These are phyloP conservation scores for Cacatua alba DNA, from an alignment of 2,113 vertebrate species.

Conservation along the genomic window DNA sequence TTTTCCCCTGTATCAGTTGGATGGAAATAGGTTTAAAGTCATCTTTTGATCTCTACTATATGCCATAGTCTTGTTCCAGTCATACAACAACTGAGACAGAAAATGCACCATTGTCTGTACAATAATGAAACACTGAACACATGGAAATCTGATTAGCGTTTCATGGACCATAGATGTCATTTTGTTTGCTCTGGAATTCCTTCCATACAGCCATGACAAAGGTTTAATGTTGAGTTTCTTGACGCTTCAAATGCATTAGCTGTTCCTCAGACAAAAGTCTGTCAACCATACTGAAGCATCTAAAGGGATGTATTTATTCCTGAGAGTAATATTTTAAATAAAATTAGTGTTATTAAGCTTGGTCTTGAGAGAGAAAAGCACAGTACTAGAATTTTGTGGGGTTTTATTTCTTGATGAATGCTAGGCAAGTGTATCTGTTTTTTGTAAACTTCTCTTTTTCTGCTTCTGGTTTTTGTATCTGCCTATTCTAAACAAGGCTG, in stretches of 20 bases:
- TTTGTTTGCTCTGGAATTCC: constrained; percentile 45
- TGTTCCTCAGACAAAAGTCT: constrained; percentile 14
- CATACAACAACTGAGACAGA: neutral
- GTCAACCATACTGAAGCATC: neutral
- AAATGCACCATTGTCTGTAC: neutral
- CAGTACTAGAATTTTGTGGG: neutral
- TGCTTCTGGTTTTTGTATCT: neutral
- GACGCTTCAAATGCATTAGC: constrained; percentile 5
- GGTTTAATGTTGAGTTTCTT: constrained; percentile 24
- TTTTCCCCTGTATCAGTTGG: neutral
- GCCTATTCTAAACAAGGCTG: neutral
- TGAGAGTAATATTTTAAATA: neutral
- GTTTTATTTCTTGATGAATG: neutral
- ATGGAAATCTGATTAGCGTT: constrained; percentile 42
- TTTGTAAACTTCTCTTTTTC: neutral
- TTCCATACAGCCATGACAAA: neutral
- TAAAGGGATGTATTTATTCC: constrained; percentile 16
- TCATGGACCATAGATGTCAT: neutral
- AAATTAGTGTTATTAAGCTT: neutral
- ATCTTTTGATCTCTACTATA: neutral
- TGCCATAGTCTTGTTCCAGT: neutral
- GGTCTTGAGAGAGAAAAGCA: neutral
- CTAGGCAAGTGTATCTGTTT: neutral
- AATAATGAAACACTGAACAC: neutral
- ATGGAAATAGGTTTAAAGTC: neutral